Conservation (phyloP, 2,888 invertebrate genomes). For the Rhaphigaster nebulosa region DNA sequence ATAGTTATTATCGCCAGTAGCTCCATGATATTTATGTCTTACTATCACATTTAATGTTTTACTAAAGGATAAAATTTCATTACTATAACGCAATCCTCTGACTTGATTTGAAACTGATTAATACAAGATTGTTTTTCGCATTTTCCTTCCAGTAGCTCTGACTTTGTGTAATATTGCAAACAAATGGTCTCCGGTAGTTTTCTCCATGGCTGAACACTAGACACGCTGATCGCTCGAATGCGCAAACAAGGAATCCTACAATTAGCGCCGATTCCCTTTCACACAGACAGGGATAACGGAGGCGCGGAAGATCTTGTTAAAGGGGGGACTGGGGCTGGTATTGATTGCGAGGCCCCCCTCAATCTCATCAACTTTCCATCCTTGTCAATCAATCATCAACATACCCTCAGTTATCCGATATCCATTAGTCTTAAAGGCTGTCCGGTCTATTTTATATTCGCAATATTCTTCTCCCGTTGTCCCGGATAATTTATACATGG, state of each 20-base stretch:
- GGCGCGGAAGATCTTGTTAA: conserved; percentile 50
- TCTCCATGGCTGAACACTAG: background rate
- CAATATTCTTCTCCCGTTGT: background rate
- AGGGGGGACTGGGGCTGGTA: background rate
- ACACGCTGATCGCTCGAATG: background rate
- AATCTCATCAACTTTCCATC: conserved; percentile 60
- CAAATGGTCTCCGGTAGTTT: background rate
- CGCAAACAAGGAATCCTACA: background rate
- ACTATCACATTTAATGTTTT: background rate
- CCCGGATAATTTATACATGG: background rate
- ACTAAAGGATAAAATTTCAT: background rate
- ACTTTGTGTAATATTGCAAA: background rate
- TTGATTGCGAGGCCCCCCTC: conserved; percentile 51
- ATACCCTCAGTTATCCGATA: conserved; percentile 45
- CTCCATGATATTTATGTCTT: background rate
- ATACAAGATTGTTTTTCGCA: background rate
- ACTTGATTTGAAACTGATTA: background rate
- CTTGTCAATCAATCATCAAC: conserved; percentile 60
- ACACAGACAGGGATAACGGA: background rate
- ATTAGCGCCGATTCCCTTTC: conserved; percentile 15
- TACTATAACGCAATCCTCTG: background rate
- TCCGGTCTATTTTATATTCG: background rate
- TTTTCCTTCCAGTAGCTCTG: background rate
- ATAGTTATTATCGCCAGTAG: background rate
- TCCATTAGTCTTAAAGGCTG: conserved; percentile 53